A percentile compares a stretch with the other conserved stretches of the same genome.
Conservation (phyloP, 2,797 vertebrate species). For the Coccyzus lansbergi region DNA sequence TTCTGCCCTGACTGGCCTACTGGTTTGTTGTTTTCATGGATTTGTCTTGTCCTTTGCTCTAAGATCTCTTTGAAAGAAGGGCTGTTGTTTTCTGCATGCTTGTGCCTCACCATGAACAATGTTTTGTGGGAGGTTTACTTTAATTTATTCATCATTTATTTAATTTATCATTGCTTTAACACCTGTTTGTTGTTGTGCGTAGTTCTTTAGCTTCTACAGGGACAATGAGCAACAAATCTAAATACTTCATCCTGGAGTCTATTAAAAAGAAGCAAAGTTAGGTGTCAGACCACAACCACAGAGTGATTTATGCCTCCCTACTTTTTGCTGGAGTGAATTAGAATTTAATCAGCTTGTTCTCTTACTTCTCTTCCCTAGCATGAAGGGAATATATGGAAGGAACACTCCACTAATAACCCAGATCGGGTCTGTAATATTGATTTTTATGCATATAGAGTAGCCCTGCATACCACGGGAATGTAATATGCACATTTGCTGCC, state of each 20-base stretch:
- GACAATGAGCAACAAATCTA: neutral
- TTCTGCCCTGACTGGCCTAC: neutral
- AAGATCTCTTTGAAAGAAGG: neutral
- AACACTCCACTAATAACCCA: constrained; percentile 9
- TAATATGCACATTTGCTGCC: neutral
- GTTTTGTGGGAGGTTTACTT: neutral
- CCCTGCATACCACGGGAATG: neutral
- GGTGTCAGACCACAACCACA: neutral
- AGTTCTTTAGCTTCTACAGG: neutral
- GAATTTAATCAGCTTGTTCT: neutral
- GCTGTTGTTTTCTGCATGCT: neutral
- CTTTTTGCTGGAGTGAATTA: neutral
- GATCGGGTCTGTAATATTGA: neutral
- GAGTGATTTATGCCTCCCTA: neutral
- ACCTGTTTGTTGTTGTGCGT: neutral
- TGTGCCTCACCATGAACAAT: neutral
- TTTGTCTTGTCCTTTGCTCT: neutral
- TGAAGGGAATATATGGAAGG: neutral
- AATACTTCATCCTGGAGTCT: no score
- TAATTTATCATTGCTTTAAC: neutral
- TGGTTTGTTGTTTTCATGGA: neutral
- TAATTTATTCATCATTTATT: no score
- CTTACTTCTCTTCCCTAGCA: neutral
- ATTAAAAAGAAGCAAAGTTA: no score
- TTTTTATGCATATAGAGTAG: neutral